Evolutionary conservation across 2,113 vertebrate species (phyloP).

Genomic region (Crotalus horridus): DNA sequence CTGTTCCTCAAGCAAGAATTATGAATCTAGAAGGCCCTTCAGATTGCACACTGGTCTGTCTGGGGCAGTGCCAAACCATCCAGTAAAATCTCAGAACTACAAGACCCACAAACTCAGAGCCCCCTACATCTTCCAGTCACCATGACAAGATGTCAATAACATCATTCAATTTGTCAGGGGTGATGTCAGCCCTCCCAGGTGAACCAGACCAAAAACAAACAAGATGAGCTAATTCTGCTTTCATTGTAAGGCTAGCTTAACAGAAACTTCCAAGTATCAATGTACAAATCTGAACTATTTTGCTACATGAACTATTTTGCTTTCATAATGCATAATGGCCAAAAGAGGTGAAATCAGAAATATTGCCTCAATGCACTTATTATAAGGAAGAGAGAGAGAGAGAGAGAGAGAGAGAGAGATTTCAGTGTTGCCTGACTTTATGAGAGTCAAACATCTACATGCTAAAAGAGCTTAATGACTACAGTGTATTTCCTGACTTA

Average conservation of each 20-base stretch:
- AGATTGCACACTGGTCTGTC: background rate
- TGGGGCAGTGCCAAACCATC: background rate
- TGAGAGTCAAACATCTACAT: slow-evolving; percentile 1
- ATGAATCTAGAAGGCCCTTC: background rate
- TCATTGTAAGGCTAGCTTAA: background rate
- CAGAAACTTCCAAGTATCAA: background rate
- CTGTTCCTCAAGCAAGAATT: background rate
- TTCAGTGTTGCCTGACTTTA: slow-evolving; percentile 36
- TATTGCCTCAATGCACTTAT: slow-evolving; percentile 39
- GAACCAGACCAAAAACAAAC: background rate
- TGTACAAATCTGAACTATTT: slow-evolving; percentile 5
- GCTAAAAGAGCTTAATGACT: background rate
- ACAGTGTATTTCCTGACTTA: slow-evolving; percentile 14
- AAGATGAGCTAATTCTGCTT: background rate
- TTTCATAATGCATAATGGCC: slow-evolving; percentile 70
- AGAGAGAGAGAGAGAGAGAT: background rate
- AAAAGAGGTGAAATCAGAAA: slow-evolving; percentile 60
- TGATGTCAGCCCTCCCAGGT: background rate
- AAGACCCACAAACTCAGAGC: background rate
- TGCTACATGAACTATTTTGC: slow-evolving; percentile 73
- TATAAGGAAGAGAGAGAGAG: slow-evolving; percentile 10
- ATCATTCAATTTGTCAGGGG: background rate
- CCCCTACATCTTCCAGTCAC: background rate
- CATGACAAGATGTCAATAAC: background rate
- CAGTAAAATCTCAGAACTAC: background rate